Evolutionary conservation across 64 coral and sea anemone species (phyloP), one percentile per base, ranked within the genome.

Genomic region (Stichodactyla helianthus): DNA sequence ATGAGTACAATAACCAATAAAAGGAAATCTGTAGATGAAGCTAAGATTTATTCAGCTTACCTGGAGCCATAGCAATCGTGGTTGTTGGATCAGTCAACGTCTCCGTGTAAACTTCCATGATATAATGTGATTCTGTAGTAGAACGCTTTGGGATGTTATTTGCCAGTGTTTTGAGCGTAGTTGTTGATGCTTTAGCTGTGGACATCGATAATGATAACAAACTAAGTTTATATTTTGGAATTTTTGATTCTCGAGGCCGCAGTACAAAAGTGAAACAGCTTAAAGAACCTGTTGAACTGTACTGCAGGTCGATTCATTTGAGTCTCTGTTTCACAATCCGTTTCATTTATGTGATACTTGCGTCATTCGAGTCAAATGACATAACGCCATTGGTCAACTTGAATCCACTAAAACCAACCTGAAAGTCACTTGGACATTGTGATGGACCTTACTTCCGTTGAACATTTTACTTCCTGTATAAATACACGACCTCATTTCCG

Each of bases 401-500:
- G 19, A 65, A n/a, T 65, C 22, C 19, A 65, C 20, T 65, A 5
- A 0, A 65, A 65, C 18, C 5, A 44, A 44, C 7, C 62, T n/a
- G 62, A 17, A 54, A 11, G 14, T 82, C n/a, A n/a, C n/a, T n/a
- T n/a, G n/a, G 53, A 82, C 35, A 82, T 50, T 54, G 79, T 16
- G 44, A 17, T 54, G 53, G 35, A 54, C 53, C 16, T 54, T 18
- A 54, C 35, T 54, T 82, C 53, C 35, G 35, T 82, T 17, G 27
- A 27, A 82, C 79, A 82, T 82, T 18, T 52, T 82, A 52, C 79
- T 82, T 82, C 53, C 53, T 82, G 16, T 82, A 82, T 35, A 7
- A 51, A 15, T 52, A 17, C 79, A 18, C 35, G 53, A 82, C 7
- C 18, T 82, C 6, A 82, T 82, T 82, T 82, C 35, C 35, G 31